Evolutionary conservation across 1,140 invertebrate species (phyloP).

Genomic region (Battus philenor): DNA sequence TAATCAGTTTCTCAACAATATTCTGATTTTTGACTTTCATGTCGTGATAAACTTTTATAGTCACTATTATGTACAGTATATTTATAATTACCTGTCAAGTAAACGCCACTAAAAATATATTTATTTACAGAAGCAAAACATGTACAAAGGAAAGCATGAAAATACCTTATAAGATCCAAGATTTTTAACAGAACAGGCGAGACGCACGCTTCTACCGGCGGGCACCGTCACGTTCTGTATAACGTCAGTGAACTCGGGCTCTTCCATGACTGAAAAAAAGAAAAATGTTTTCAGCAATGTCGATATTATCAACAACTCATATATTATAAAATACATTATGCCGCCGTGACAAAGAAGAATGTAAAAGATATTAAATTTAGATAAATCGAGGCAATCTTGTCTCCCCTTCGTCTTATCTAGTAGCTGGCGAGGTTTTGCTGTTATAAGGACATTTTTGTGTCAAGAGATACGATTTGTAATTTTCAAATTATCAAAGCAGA

Average conservation of each 20-base stretch:
- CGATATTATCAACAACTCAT: conserved; percentile 6
- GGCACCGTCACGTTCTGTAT: conserved; percentile 84
- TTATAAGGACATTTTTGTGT: conserved; percentile 67
- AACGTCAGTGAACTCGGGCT: conserved; percentile 82
- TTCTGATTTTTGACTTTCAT: too few species aligned
- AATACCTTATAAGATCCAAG: conserved; percentile 88
- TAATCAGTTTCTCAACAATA: too few species aligned
- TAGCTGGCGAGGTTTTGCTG: conserved; percentile 43
- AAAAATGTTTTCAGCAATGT: background rate
- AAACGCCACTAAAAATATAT: too few species aligned
- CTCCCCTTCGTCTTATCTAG: conserved; percentile 44
- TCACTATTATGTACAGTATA: too few species aligned
- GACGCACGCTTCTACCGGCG: conserved; percentile 89
- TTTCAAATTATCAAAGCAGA: conserved; percentile 75
- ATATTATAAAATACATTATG: conserved; percentile 15
- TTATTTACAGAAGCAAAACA: too few species aligned
- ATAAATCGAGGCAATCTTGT: conserved; percentile 37
- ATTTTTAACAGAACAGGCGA: conserved; percentile 93
- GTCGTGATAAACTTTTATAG: too few species aligned
- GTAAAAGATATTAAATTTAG: conserved; percentile 34
- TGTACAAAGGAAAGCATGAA: too few species aligned
- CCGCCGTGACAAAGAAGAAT: conserved; percentile 7
- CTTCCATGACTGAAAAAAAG: conserved; percentile 79
- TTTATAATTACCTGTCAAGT: too few species aligned
- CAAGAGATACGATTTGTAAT: conserved; percentile 73